These are phyloP conservation scores for Spheniscus humboldti DNA, from an alignment of 2,797 vertebrate genomes.

Conservation along the genomic window DNA sequence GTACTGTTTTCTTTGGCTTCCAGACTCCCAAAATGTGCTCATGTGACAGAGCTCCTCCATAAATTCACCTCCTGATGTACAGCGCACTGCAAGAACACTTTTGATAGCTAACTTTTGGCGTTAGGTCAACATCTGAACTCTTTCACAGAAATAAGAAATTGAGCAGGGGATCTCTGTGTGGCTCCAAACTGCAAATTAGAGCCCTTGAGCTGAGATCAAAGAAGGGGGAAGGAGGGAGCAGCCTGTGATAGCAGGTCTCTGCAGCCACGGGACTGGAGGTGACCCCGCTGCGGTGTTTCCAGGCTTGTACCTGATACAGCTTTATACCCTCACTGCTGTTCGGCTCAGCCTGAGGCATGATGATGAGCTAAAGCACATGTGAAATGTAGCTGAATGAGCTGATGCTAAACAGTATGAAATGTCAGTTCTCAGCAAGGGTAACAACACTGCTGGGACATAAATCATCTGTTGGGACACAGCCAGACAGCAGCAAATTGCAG, in stretches of 20 bases:
- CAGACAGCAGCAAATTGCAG: conserved; percentile 11
- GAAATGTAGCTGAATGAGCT: background rate
- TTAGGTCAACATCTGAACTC: background rate
- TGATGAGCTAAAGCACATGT: background rate
- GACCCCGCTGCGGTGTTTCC: background rate
- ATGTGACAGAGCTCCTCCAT: background rate
- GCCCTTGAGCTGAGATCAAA: background rate
- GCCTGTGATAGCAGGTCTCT: background rate
- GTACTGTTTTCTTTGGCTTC: background rate
- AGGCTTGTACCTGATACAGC: background rate
- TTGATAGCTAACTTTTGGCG: background rate
- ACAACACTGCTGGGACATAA: background rate
- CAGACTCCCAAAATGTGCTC: background rate
- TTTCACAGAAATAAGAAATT: background rate
- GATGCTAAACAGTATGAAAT: background rate
- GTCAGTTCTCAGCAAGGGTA: conserved; percentile 3
- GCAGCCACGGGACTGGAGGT: background rate
- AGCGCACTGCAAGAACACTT: background rate
- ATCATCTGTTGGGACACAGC: background rate
- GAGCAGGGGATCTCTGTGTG: background rate
- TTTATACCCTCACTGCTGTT: background rate
- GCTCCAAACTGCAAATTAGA: background rate
- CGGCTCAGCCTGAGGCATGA: background rate
- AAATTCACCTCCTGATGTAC: background rate
- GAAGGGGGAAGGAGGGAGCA: background rate